phyloP scores from a whole-genome alignment of 2,888 invertebrate genomes.

The Drosophila tripunctata region DNA sequence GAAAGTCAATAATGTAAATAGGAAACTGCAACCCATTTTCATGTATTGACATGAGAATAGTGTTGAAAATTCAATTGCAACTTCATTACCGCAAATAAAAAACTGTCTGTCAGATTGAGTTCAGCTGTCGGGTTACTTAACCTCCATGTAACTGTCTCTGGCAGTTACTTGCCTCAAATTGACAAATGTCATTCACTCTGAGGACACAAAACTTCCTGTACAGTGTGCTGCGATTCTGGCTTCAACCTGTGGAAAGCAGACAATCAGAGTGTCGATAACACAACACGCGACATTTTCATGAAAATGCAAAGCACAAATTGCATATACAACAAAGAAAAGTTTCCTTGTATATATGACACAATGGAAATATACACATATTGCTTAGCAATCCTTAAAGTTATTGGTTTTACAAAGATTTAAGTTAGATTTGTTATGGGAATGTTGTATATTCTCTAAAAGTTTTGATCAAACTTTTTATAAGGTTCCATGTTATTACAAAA shows the following conservation, averaged over 20 bases:
- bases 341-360: not conserved
- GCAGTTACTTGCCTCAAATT: conserved; percentile 55
- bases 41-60: conserved; percentile 8
- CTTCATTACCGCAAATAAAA: conserved; percentile 34
- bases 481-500: no score
- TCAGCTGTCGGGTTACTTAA: conserved; percentile 1
- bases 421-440: no score
- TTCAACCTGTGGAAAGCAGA: not conserved
- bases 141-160: conserved; percentile 10
- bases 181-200: conserved; percentile 62
- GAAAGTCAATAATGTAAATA: not conserved
- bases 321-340: conserved; percentile 6
- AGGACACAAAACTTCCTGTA: conserved; percentile 28
- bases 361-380: not conserved
- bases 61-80: conserved; percentile 39
- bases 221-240: not conserved
- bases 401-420: not conserved
- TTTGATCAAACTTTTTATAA: no score
- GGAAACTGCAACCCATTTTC: not conserved
- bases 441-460: no score
- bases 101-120: conserved; percentile 23
- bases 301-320: conserved; percentile 53
- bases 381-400: not conserved
- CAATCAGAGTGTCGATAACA: conserved; percentile 5
- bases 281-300: conserved; percentile 31